Evolutionary conservation across 2,888 invertebrate species (phyloP).

Genomic region (Tetragonula carbonaria): DNA sequence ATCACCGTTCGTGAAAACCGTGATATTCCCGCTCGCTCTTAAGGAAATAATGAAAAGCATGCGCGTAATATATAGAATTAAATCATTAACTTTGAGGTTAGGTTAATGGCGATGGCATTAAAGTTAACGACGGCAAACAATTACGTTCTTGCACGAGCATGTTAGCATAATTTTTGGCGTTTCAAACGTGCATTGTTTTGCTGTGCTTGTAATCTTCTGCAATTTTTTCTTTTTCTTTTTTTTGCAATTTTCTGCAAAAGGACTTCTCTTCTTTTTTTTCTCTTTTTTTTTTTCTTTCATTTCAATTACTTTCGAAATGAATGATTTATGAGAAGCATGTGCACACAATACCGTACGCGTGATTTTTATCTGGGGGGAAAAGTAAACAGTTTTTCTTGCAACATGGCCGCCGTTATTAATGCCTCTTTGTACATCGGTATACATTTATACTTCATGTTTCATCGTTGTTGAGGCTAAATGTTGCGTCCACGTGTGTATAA

Average conservation of each 20-base stretch:
- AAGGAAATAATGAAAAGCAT: background rate
- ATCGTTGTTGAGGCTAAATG: background rate
- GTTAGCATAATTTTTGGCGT: too few relatives aligned
- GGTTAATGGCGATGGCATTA: background rate
- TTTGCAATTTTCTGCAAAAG: background rate
- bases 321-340: background rate
- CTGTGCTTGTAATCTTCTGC: background rate
- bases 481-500: background rate
- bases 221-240: too few relatives aligned
- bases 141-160: too few relatives aligned
- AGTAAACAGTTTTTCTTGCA: background rate
- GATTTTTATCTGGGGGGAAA: background rate
- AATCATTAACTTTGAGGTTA: background rate
- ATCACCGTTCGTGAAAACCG: background rate
- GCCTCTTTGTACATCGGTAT: background rate
- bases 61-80: background rate
- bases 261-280: background rate
- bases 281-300: background rate
- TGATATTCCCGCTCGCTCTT: slow-evolving; percentile 2
- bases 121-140: too few relatives aligned
- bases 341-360: background rate
- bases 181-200: background rate
- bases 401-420: background rate
- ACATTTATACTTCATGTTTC: background rate
- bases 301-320: background rate